phyloP scores from a whole-genome alignment of 1,140 invertebrate genomes.

The Zeugodacus cucurbitae region DNA sequence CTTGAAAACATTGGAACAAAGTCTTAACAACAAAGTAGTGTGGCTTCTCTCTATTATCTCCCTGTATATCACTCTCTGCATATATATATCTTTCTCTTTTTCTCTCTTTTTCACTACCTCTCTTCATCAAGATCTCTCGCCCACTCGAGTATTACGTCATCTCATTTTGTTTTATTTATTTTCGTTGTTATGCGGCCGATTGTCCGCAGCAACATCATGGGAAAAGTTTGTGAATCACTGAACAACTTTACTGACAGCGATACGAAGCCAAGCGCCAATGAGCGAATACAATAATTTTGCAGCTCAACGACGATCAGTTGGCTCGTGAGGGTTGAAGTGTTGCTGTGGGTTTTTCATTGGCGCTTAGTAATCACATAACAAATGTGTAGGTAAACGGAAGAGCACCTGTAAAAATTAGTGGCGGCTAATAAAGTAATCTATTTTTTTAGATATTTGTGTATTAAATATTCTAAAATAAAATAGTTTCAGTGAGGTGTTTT shows the following conservation, averaged over 20 bases:
- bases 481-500: neutral
- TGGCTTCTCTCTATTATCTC: too few relatives aligned
- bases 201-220: too few relatives aligned
- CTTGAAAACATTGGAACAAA: too few relatives aligned
- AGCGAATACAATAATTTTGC: neutral
- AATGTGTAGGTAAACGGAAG: neutral
- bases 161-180: too few relatives aligned
- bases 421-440: neutral
- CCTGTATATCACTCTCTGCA: too few relatives aligned
- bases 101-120: too few relatives aligned
- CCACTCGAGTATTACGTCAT: too few relatives aligned
- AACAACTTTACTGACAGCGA: neutral
- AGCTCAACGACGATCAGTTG: neutral
- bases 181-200: too few relatives aligned
- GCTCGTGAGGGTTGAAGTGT: neutral
- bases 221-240: conserved; percentile 10
- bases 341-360: neutral
- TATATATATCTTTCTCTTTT: too few relatives aligned
- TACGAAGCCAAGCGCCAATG: neutral
- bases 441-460: neutral
- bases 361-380: neutral
- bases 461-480: neutral
- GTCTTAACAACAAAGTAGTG: too few relatives aligned
- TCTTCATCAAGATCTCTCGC: too few relatives aligned
- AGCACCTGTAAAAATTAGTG: neutral